Conservation (phyloP, 1,140 invertebrate genomes). For the Schlechtendalia chinensis region DNA sequence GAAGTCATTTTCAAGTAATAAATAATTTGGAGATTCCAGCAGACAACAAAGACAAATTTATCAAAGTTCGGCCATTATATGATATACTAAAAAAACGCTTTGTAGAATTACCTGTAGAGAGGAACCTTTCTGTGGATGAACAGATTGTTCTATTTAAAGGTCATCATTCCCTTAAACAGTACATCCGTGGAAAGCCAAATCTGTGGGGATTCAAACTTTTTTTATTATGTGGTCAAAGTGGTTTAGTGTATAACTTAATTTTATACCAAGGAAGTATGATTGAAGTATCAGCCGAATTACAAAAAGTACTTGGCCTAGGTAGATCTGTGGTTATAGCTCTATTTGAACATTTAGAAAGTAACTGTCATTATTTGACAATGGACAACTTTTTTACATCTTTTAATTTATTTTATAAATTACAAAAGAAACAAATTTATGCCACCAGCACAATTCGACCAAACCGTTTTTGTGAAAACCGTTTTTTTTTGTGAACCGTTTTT, state of each 20-base stretch:
- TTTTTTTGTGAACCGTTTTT: too few relatives aligned
- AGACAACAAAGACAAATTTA: background rate
- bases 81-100: background rate
- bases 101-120: slow-evolving; percentile 9
- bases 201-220: slow-evolving; percentile 53
- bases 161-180: slow-evolving; percentile 47
- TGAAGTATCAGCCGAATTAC: background rate
- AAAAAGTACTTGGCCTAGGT: background rate
- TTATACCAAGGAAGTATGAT: slow-evolving; percentile 14
- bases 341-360: background rate
- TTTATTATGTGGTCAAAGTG: slow-evolving; percentile 43
- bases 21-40: slow-evolving; percentile 1
- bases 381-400: slow-evolving; percentile 11
- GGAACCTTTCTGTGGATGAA: slow-evolving; percentile 32
- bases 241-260: background rate
- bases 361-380: slow-evolving; percentile 13
- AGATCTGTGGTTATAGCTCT: slow-evolving; percentile 54
- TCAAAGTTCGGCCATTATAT: background rate
- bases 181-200: slow-evolving; percentile 50
- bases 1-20: slow-evolving; percentile 4
- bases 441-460: slow-evolving; percentile 1
- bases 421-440: slow-evolving; percentile 14
- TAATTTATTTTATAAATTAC: background rate
- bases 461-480: background rate
- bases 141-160: slow-evolving; percentile 46